Conservation (phyloP, 2,113 vertebrate species). For the Mus pahari region DNA sequence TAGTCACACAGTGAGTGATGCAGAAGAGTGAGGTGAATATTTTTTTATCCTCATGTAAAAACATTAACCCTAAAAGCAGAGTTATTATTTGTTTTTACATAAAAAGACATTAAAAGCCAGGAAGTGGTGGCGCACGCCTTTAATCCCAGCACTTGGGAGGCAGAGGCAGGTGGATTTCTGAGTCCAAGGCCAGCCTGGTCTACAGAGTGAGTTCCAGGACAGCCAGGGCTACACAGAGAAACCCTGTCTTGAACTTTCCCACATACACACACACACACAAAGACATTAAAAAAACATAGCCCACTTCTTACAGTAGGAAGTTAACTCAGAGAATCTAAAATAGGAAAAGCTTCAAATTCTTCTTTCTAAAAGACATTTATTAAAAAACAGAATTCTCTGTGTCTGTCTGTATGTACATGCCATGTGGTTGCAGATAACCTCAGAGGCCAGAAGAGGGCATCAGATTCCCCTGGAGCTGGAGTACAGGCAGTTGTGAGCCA, state of each 20-base stretch:
- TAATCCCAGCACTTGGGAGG: no score
- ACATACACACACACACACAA: no score
- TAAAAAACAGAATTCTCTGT: not conserved
- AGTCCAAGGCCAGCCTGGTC: no score
- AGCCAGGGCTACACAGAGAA: no score
- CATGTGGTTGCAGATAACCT: not conserved
- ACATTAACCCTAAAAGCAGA: constrained; percentile 3
- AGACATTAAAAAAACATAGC: not conserved
- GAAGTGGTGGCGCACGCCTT: no score
- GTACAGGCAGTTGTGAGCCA: no score
- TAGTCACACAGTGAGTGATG: not conserved
- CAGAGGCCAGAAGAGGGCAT: not conserved
- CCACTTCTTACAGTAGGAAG: constrained; percentile 17
- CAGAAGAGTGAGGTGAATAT: not conserved
- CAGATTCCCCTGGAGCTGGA: not conserved
- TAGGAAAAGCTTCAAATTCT: not conserved
- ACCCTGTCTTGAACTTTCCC: no score
- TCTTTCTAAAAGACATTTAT: not conserved
- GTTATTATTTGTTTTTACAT: constrained; percentile 24
- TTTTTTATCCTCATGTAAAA: constrained; percentile 27
- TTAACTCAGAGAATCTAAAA: not conserved
- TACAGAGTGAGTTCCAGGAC: no score
- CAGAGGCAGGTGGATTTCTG: no score
- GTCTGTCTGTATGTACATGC: not conserved
- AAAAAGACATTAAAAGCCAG: not conserved